phyloP scores from a whole-genome alignment of 2,888 invertebrate genomes.

The Heteromyza rotundicornis region DNA sequence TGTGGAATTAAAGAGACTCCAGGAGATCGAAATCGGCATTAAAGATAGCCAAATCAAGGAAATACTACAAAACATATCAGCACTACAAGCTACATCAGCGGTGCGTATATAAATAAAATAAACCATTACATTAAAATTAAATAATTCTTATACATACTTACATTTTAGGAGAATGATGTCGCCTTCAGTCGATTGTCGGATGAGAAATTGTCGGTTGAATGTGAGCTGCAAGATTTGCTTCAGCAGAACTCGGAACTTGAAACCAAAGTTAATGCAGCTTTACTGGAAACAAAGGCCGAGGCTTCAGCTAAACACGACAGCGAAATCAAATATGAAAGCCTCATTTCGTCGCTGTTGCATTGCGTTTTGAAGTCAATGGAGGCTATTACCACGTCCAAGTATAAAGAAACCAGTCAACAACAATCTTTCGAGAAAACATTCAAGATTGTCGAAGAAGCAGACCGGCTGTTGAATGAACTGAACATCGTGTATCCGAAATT shows the following conservation, averaged over 20 bases:
- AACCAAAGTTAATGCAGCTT: slow-evolving; percentile 59
- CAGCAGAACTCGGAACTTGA: slow-evolving; percentile 73
- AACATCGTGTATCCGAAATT: slow-evolving; percentile 15
- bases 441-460: slow-evolving; percentile 34
- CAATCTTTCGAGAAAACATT: slow-evolving; percentile 39
- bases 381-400: slow-evolving; percentile 35
- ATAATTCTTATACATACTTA: not conserved
- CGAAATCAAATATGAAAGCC: slow-evolving; percentile 51
- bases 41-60: slow-evolving; percentile 16
- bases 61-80: slow-evolving; percentile 10
- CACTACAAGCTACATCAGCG: slow-evolving; percentile 31
- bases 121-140: not conserved
- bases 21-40: slow-evolving; percentile 22
- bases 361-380: slow-evolving; percentile 37
- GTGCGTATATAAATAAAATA: not conserved
- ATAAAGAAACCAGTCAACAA: slow-evolving; percentile 36
- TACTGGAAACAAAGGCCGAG: slow-evolving; percentile 42
- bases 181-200: slow-evolving; percentile 68
- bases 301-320: slow-evolving; percentile 44
- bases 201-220: slow-evolving; percentile 65
- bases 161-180: slow-evolving; percentile 68
- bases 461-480: slow-evolving; percentile 36
- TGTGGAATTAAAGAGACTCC: slow-evolving; percentile 1
- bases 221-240: slow-evolving; percentile 70
- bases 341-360: slow-evolving; percentile 24